Conservation (phyloP, 2,888 invertebrate genomes). For the Scelioninae gen. 1 region DNA sequence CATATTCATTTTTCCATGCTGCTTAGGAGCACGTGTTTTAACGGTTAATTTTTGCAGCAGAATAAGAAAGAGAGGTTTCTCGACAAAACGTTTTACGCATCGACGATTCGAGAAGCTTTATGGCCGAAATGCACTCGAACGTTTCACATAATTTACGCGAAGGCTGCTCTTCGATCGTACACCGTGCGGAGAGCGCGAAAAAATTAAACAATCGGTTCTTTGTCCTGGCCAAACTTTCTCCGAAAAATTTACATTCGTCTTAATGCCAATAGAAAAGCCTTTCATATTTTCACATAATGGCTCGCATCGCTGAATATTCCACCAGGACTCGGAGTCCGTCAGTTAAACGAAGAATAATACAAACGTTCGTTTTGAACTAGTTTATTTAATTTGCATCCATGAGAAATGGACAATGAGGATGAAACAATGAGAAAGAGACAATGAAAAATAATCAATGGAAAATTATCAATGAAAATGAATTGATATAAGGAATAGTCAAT, state of each 20-base stretch:
- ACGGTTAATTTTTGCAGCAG: slow-evolving; percentile 60
- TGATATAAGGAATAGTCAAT: too few species aligned
- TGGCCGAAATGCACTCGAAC: slow-evolving; percentile 66
- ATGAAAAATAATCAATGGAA: too few species aligned
- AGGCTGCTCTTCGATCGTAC: slow-evolving; percentile 68
- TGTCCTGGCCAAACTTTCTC: slow-evolving; percentile 63
- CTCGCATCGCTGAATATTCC: slow-evolving; percentile 43
- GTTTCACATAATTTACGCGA: slow-evolving; percentile 71
- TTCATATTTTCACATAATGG: slow-evolving; percentile 50
- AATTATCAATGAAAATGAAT: too few species aligned
- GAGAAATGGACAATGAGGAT: too few species aligned
- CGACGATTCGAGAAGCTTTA: slow-evolving; percentile 62
- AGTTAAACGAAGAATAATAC: too few species aligned
- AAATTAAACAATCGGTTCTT: slow-evolving; percentile 66
- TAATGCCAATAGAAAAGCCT: slow-evolving; percentile 45
- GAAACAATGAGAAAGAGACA: too few species aligned
- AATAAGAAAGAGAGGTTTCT: slow-evolving; percentile 44
- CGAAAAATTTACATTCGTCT: slow-evolving; percentile 65
- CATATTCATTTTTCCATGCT: slow-evolving; percentile 47
- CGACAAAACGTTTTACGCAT: slow-evolving; percentile 69
- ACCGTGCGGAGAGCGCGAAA: slow-evolving; percentile 52
- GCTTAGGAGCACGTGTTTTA: slow-evolving; percentile 60
- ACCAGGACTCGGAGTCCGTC: too few species aligned
- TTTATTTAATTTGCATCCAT: too few species aligned
- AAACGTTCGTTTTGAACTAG: too few species aligned